These are phyloP conservation scores for Luidia sarsii DNA, from an alignment of 53 echinoderm and acorn worm genomes.

Conservation along the genomic window DNA sequence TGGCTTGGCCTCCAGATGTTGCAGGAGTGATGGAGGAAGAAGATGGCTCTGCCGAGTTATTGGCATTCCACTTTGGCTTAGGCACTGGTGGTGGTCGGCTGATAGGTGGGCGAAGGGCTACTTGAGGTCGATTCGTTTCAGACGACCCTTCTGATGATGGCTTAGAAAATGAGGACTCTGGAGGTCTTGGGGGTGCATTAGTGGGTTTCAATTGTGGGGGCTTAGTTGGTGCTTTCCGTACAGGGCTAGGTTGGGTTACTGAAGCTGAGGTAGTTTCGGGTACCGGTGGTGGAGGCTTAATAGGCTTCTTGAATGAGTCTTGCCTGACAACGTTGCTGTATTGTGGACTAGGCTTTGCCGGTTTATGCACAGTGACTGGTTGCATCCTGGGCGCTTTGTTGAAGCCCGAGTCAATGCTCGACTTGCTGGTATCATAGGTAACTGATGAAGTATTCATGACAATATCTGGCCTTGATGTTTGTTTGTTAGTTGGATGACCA, in stretches of 20 bases:
- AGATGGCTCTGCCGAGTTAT: conserved; percentile 31
- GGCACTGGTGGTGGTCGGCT: conserved; percentile 44
- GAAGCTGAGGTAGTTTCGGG: neutral
- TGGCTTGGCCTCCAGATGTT: neutral
- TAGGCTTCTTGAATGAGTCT: conserved; percentile 36
- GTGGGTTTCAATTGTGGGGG: conserved; percentile 17
- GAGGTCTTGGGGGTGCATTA: conserved; percentile 13
- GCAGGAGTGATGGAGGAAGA: neutral
- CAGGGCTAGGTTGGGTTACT: neutral
- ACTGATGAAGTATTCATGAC: conserved; percentile 21
- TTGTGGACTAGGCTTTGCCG: neutral
- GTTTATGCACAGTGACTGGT: neutral
- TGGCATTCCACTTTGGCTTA: conserved; percentile 49
- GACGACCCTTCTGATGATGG: conserved; percentile 9
- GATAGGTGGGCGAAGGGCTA: conserved; percentile 24
- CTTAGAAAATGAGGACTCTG: conserved; percentile 13
- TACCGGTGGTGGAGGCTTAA: conserved; percentile 33
- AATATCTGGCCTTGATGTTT: conserved; percentile 29
- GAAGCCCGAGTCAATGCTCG: neutral
- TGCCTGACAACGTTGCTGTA: conserved; percentile 15
- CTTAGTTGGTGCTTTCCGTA: conserved; percentile 37
- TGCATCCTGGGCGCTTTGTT: neutral
- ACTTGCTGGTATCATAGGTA: neutral
- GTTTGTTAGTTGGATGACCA: neutral
- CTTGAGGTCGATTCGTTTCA: neutral